phyloP scores from a whole-genome alignment of 2,113 vertebrate genomes.

The Anguilla japonica region DNA sequence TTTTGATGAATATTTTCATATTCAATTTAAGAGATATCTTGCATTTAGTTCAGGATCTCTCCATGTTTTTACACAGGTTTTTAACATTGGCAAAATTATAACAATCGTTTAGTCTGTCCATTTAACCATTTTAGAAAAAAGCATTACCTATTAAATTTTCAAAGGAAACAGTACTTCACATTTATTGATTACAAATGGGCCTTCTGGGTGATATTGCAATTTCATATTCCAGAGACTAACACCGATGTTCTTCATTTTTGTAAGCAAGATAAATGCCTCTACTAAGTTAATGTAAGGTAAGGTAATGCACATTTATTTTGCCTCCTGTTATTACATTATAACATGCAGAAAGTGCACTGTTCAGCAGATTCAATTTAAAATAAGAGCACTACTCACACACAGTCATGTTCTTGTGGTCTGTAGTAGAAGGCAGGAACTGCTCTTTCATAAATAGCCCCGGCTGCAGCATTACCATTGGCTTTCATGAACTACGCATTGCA shows the following conservation, averaged over 20 bases:
- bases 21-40: too few relatives aligned
- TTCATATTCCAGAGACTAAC: too few relatives aligned
- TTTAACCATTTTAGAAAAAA: too few relatives aligned
- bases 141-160: not conserved
- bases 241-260: too few relatives aligned
- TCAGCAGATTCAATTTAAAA: not conserved
- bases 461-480: constrained; percentile 71
- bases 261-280: too few relatives aligned
- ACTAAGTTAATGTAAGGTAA: too few relatives aligned
- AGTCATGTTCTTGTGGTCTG: constrained; percentile 73
- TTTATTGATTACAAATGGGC: not conserved
- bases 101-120: too few relatives aligned
- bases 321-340: not conserved
- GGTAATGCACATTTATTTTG: too few relatives aligned
- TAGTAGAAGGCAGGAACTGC: constrained; percentile 85
- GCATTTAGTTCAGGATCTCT: too few relatives aligned
- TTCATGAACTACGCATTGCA: constrained; percentile 80
- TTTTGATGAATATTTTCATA: not conserved
- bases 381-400: constrained; percentile 72
- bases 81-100: too few relatives aligned
- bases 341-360: not conserved
- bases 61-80: too few relatives aligned
- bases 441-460: constrained; percentile 76
- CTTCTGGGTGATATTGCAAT: too few relatives aligned
- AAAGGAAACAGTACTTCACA: not conserved